Base-by-base conservation (phyloP, 2,888 invertebrate species). In the Myopa tessellatipennis region DNA sequence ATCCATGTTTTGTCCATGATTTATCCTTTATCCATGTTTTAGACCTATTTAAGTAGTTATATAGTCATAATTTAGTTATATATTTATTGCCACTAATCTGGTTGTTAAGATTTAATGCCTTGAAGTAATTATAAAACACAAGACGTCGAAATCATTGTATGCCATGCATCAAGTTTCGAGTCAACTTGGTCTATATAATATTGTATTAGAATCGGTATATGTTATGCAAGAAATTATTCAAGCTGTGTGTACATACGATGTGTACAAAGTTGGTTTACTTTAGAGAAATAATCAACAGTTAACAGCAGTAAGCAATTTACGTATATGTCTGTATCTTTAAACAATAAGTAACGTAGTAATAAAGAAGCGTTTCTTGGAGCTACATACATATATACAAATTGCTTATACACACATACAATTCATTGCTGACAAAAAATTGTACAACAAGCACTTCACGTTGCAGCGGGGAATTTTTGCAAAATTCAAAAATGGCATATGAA, bases 321-420 rank as follows among this genome's bases (percentile, higher is more conserved):
- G 34, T 76, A 70, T 76, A 76, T 76, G 76, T 76, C 40, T 68
- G 55, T 40, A 55, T 74, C 55, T 55, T 34, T 50, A 18, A n/a
- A n/a, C n/a, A n/a, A n/a, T n/a, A n/a, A n/a, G n/a, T n/a, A n/a
- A n/a, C n/a, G n/a, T n/a, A n/a, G n/a, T n/a, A n/a, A n/a, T n/a
- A n/a, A n/a, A n/a, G n/a, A n/a, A n/a, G n/a, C n/a, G n/a, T n/a
- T n/a, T n/a, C n/a, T n/a, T n/a, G n/a, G n/a, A n/a, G n/a, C n/a
- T n/a, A 40, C 68, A 70, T 69, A 76, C 76, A 76, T 76, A 76
- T 76, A 76, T 26, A 26, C 7, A 50, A 45, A 69, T 70, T 76
- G 76, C 61, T 76, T 76, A 76, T 61, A 38, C n/a, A 69, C 70
- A 70, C 70, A 61, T 76, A 58, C 5, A 52, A 10, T 6, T 34